phyloP scores from a whole-genome alignment of 2,888 invertebrate genomes.

The Leptodirus hochenwartii region DNA sequence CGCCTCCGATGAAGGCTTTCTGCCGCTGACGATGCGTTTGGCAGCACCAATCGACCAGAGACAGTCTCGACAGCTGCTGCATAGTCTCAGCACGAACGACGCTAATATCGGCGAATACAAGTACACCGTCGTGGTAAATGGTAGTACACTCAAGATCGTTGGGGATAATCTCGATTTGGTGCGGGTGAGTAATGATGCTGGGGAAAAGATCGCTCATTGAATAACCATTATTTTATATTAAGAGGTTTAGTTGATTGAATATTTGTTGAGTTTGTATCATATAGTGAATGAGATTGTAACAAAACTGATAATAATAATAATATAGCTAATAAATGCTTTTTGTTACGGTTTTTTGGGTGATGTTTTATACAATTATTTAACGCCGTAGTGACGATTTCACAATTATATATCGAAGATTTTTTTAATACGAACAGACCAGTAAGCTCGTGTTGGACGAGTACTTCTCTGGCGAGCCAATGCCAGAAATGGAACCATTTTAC shows the following conservation, averaged over 20 bases:
- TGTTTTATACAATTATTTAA: too few species aligned
- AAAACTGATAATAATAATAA: too few species aligned
- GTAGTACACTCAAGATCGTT: slow-evolving; percentile 68
- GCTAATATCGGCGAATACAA: slow-evolving; percentile 74
- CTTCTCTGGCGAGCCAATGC: slow-evolving; percentile 35
- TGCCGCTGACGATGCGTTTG: slow-evolving; percentile 26
- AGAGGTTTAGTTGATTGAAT: too few species aligned
- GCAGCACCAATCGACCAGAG: slow-evolving; percentile 17
- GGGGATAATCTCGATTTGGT: slow-evolving; percentile 73
- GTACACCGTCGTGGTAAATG: slow-evolving; percentile 65
- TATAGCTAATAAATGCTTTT: too few species aligned
- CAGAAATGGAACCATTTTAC: slow-evolving; percentile 25
- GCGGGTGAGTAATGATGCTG: slow-evolving; percentile 52
- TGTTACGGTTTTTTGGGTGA: too few species aligned
- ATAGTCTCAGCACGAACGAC: slow-evolving; percentile 69
- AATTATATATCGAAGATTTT: too few species aligned
- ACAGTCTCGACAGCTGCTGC: slow-evolving; percentile 42
- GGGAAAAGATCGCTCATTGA: slow-evolving; percentile 14
- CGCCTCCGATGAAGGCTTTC: slow-evolving; percentile 41
- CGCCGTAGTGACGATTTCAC: too few species aligned
- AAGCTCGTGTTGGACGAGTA: slow-evolving; percentile 78
- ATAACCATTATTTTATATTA: too few species aligned
- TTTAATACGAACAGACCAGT: slow-evolving; percentile 69
- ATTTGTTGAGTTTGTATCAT: too few species aligned
- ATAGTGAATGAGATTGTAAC: too few species aligned